phyloP scores from a whole-genome alignment of 2,888 invertebrate species.

The Xiphydria camelus region DNA sequence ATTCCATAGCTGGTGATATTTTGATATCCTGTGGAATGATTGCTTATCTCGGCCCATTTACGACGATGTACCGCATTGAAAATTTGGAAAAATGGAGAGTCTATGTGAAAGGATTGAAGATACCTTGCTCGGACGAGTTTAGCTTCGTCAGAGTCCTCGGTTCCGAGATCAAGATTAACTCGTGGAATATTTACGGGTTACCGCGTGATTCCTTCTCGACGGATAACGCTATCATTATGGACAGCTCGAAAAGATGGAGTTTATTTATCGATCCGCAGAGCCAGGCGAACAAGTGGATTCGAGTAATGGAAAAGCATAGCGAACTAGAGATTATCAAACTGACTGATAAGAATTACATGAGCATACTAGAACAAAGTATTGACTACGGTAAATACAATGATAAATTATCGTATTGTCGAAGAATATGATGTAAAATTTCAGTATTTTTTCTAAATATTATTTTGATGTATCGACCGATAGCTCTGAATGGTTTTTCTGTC shows the following conservation, averaged over 20 bases:
- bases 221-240: conserved; percentile 84
- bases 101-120: conserved; percentile 68
- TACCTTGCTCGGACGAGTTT: conserved; percentile 78
- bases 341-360: conserved; percentile 76
- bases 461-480: too few species aligned
- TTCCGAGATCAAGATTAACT: conserved; percentile 83
- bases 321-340: conserved; percentile 74
- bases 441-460: too few species aligned
- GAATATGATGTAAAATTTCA: too few species aligned
- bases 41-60: conserved; percentile 87
- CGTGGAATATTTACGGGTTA: conserved; percentile 81
- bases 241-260: conserved; percentile 77
- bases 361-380: conserved; percentile 73
- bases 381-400: conserved; percentile 64
- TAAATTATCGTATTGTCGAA: too few species aligned
- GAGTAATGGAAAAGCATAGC: conserved; percentile 77
- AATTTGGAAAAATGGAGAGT: conserved; percentile 73
- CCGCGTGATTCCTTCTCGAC: conserved; percentile 82
- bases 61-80: conserved; percentile 66
- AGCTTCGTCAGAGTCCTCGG: conserved; percentile 77
- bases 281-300: conserved; percentile 85
- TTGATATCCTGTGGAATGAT: conserved; percentile 86
- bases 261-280: conserved; percentile 83
- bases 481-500: too few species aligned
- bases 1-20: conserved; percentile 87